Percentiles rank a stretch among this genome's conserved stretches.
These are phyloP conservation scores for Andrena bucephala DNA, from an alignment of 2,888 invertebrate genomes.

Conservation along the genomic window DNA sequence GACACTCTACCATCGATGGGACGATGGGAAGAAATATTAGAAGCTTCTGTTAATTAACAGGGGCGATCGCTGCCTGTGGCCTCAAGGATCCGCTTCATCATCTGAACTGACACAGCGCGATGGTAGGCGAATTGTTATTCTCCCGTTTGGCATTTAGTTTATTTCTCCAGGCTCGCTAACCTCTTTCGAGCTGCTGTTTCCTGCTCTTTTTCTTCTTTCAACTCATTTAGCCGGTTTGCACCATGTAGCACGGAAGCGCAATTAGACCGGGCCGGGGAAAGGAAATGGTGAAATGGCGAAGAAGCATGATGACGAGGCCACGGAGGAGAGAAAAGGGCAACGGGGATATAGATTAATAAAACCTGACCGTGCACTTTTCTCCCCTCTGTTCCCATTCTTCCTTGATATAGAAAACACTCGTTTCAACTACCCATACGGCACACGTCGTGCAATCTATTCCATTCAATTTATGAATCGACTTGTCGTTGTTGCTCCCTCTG, in stretches of 20 bases:
- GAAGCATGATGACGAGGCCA: constrained; percentile 41
- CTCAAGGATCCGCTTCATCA: too few species aligned
- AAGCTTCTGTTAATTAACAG: too few species aligned
- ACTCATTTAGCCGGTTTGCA: constrained; percentile 45
- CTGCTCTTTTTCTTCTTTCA: constrained; percentile 27
- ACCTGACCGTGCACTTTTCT: constrained; percentile 30
- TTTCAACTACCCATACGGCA: too few species aligned
- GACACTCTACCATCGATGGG: too few species aligned
- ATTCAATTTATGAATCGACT: background rate
- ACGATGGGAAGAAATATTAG: too few species aligned
- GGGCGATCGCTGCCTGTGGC: too few species aligned
- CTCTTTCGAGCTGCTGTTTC: constrained; percentile 10
- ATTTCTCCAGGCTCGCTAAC: constrained; percentile 8
- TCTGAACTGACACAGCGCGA: background rate
- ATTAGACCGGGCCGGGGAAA: constrained; percentile 60
- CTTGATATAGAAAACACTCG: background rate
- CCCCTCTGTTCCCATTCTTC: background rate
- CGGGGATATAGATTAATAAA: constrained; percentile 38
- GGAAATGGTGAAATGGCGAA: constrained; percentile 36
- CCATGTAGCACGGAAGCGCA: constrained; percentile 51
- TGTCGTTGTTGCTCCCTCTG: too few species aligned
- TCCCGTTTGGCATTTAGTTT: constrained; percentile 22
- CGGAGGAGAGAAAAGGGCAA: constrained; percentile 22
- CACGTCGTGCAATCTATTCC: background rate
- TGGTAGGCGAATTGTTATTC: constrained; percentile 12